These are phyloP conservation scores for Myoxocephalus aenaeus DNA, from an alignment of 2,797 vertebrate species.

Conservation along the genomic window DNA sequence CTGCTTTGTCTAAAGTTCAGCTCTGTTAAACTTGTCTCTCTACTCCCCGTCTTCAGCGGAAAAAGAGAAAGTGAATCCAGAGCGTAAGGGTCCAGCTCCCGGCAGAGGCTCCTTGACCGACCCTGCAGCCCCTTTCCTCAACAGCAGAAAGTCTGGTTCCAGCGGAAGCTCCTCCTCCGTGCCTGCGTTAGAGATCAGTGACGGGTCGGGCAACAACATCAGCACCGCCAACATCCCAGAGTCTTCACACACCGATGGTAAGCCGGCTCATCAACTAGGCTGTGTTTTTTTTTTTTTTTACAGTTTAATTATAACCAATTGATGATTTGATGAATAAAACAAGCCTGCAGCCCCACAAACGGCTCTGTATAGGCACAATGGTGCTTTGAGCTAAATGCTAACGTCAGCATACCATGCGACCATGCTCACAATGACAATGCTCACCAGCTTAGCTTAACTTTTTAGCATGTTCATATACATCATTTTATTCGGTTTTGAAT, in stretches of 20 bases:
- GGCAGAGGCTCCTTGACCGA: slow-evolving; percentile 59
- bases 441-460: neutral
- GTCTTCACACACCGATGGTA: slow-evolving; percentile 69
- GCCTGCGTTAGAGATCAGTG: slow-evolving; percentile 58
- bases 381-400: neutral
- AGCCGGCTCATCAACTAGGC: slow-evolving; percentile 5
- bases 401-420: neutral
- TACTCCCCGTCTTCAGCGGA: slow-evolving; percentile 63
- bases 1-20: neutral
- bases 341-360: neutral
- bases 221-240: slow-evolving; percentile 70
- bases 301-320: neutral
- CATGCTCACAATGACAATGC: neutral
- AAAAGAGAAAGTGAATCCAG: slow-evolving; percentile 67
- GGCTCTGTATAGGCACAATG: neutral
- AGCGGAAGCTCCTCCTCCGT: slow-evolving; percentile 11
- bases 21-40: neutral
- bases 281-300: too few relatives aligned
- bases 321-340: neutral
- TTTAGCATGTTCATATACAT: neutral
- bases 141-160: slow-evolving; percentile 60
- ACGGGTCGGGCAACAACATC: slow-evolving; percentile 60
- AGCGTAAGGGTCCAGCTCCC: slow-evolving; percentile 54
- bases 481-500: neutral
- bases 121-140: neutral